Evolutionary conservation across 2,797 vertebrate genomes (phyloP), one percentile per base, ranked within the genome.

Genomic region (Sebastes oblongus): DNA sequence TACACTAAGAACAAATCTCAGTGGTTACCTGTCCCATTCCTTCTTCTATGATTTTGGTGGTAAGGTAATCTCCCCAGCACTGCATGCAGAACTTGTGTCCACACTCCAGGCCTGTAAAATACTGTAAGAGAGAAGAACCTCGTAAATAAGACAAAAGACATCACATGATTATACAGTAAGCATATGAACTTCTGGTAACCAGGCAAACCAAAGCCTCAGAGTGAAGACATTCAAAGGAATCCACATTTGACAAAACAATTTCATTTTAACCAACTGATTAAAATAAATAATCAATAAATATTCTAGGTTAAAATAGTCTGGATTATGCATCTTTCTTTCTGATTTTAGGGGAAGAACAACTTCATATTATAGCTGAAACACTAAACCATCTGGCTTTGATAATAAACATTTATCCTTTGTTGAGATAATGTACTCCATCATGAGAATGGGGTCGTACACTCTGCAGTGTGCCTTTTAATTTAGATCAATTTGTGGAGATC

Each of bases 81-180:
- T 99, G 98, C 98, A 99, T 98, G 96, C 98, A 99, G 95, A 99
- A 99, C 93, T 99, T 99, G 96, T 99, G 98, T 95, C 98, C 98
- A 96, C 98, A 99, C 94, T 99, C 98, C 90, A 99, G 95, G 93
- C 98, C 98, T 77, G 98, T 99, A 91, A 99, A 99, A 92, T 98
- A 99, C 98, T 99, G 95, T 18, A 94, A 93, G 2, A 86, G 70
- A 94, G 84, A 91, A 82, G 20, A 6, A 77, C n/a, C 55, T 24
- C 2, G 6, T 72, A 42, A 70, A 64, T 22, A 61, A 60, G 3
- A 75, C 13, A 56, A 24, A 73, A 29, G 8, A 64, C 27, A 60
- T 42, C 22, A 54, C 62, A 70, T 2, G 13, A 59, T 39, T 39
- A 20, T 8, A 50, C 18, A 18, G 46, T 8, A 73, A 36, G 13